These are phyloP conservation scores for Lagopus muta DNA, from an alignment of 2,113 vertebrate genomes.

Conservation along the genomic window DNA sequence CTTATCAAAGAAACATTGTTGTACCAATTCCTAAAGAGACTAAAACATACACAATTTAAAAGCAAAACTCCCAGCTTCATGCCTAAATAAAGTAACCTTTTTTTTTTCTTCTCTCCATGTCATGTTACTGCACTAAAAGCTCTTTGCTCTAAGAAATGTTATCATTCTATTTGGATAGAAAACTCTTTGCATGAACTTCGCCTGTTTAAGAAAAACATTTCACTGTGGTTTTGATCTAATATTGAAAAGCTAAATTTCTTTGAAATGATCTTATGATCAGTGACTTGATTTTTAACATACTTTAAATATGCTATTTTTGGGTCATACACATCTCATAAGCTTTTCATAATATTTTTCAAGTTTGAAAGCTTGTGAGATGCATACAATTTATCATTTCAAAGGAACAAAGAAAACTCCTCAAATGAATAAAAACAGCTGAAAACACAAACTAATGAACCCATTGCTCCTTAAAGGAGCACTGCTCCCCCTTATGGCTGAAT, in stretches of 20 bases:
- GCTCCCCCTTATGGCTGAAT: background rate
- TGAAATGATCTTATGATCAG: too few relatives aligned
- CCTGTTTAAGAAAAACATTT: background rate
- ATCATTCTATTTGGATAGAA: background rate
- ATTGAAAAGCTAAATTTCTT: background rate
- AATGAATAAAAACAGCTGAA: background rate
- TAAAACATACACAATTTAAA: accelerated
- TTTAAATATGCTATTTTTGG: background rate
- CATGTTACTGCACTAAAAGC: background rate
- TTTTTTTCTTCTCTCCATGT: background rate
- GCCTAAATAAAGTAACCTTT: background rate
- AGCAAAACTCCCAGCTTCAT: background rate
- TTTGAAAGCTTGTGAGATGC: too few relatives aligned
- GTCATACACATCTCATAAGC: background rate
- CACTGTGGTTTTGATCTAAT: background rate
- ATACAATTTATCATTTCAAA: background rate
- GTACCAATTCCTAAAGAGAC: background rate
- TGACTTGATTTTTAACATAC: too few relatives aligned
- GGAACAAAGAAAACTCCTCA: background rate
- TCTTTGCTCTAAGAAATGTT: background rate
- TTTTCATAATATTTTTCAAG: too few relatives aligned
- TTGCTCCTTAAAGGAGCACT: background rate
- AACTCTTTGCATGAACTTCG: background rate
- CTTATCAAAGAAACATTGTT: background rate
- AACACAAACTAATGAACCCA: background rate